phyloP scores from a whole-genome alignment of 2,888 invertebrate genomes.

The Habroteleia sp. region DNA sequence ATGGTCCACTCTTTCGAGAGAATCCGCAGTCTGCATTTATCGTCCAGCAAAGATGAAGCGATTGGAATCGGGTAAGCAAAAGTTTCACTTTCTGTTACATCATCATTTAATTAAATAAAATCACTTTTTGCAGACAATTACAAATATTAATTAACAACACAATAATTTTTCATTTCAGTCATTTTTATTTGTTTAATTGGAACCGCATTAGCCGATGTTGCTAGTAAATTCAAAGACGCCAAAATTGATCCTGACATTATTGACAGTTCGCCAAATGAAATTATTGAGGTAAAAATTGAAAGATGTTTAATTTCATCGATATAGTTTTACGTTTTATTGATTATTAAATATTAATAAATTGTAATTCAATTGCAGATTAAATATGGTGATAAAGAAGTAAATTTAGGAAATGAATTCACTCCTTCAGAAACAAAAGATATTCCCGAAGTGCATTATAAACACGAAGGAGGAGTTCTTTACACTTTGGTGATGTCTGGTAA shows the following conservation, averaged over 20 bases:
- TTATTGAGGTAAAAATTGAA: conserved; percentile 75
- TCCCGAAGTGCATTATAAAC: conserved; percentile 78
- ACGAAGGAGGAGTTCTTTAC: conserved; percentile 79
- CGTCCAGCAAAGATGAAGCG: conserved; percentile 64
- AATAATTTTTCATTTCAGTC: conserved; percentile 64
- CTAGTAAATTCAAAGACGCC: conserved; percentile 72
- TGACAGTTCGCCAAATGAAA: conserved; percentile 72
- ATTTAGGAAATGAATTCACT: conserved; percentile 76
- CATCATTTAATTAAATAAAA: neutral
- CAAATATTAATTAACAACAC: neutral
- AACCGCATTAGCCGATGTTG: conserved; percentile 70
- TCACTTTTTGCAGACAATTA: neutral
- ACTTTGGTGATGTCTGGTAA: conserved; percentile 78
- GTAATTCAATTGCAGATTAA: conserved; percentile 71
- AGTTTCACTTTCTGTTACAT: too few relatives aligned
- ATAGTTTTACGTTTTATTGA: too few relatives aligned
- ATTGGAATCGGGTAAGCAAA: conserved; percentile 63
- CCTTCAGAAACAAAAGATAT: conserved; percentile 75
- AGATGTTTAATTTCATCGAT: too few relatives aligned
- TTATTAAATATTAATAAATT: too few relatives aligned
- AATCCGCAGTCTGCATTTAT: conserved; percentile 8
- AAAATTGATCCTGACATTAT: conserved; percentile 77
- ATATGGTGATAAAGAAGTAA: conserved; percentile 73
- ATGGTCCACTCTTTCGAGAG: conserved; percentile 17
- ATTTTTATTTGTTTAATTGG: conserved; percentile 68